Evolutionary conservation across 2,797 vertebrate species (phyloP).

Genomic region (Anolis apletophallus): DNA sequence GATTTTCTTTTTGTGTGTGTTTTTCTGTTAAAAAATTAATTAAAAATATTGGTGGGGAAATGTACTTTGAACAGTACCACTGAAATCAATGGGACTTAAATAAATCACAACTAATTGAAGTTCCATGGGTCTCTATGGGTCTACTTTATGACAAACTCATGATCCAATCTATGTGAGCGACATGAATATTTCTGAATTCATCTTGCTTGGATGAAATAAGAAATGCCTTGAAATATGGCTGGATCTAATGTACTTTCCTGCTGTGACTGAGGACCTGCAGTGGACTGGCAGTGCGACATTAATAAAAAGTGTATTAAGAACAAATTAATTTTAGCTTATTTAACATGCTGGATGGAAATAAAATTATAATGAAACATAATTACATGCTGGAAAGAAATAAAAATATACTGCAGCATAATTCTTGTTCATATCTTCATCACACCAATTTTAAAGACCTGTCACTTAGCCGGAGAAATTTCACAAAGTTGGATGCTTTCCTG

Average conservation of each 20-base stretch:
- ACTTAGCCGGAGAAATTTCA: not conserved
- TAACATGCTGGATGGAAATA: constrained; percentile 19
- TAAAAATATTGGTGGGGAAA: no score
- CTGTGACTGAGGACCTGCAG: not conserved
- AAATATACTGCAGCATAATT: constrained; percentile 5
- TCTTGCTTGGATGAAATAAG: not conserved
- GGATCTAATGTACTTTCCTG: not conserved
- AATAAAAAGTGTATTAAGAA: not conserved
- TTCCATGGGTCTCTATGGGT: not conserved
- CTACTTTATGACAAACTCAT: not conserved
- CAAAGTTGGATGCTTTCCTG: not conserved
- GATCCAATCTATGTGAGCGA: not conserved
- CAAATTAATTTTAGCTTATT: constrained; percentile 11
- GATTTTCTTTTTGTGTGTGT: no score
- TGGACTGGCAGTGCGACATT: not conserved
- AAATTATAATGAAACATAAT: constrained; percentile 31
- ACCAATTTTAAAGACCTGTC: constrained; percentile 1
- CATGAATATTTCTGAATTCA: not conserved
- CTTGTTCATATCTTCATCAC: not conserved
- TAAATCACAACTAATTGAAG: not conserved
- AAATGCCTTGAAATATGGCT: not conserved
- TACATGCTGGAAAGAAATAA: constrained; percentile 18
- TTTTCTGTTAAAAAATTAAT: no score
- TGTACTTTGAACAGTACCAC: not conserved
- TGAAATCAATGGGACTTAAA: not conserved